Evolutionary conservation across 2,888 invertebrate genomes (phyloP).

Genomic region (Eupithecia insigniata): DNA sequence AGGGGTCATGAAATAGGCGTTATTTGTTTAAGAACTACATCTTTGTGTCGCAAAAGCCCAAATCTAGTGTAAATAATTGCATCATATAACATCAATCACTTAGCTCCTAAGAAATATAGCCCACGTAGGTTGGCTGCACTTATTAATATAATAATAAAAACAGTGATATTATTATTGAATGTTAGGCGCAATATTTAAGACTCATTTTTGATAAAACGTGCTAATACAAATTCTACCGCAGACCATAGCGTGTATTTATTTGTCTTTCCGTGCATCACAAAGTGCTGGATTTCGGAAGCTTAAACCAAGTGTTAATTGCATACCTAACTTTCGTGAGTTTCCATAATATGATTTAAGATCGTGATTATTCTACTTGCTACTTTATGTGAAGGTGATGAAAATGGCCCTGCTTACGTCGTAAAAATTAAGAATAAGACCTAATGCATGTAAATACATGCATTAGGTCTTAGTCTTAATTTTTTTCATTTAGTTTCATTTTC

Average conservation of each 20-base stretch:
- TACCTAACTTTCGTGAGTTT: neutral
- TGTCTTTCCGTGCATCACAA: neutral
- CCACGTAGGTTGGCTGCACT: neutral
- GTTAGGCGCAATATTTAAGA: neutral
- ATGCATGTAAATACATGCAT: no score
- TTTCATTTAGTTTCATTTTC: no score
- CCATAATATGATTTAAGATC: neutral
- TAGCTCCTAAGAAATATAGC: no score
- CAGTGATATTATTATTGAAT: neutral
- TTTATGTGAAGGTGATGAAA: neutral
- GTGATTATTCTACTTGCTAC: neutral
- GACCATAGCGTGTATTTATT: neutral
- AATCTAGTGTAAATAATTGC: neutral
- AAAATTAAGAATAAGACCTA: neutral
- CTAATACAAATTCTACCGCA: neutral
- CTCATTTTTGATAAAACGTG: neutral
- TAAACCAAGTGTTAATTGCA: neutral
- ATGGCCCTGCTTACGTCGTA: neutral
- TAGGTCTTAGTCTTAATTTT: no score
- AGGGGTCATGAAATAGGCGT: constrained; percentile 3
- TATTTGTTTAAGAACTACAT: neutral
- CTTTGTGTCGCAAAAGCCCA: neutral
- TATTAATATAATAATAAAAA: neutral
- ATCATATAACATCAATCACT: neutral
- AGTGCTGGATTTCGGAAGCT: neutral